Percentiles rank a stretch among this genome's conserved stretches.
phyloP scores from a whole-genome alignment of 2,113 vertebrate genomes.

The Cyprinodon tularosa region DNA sequence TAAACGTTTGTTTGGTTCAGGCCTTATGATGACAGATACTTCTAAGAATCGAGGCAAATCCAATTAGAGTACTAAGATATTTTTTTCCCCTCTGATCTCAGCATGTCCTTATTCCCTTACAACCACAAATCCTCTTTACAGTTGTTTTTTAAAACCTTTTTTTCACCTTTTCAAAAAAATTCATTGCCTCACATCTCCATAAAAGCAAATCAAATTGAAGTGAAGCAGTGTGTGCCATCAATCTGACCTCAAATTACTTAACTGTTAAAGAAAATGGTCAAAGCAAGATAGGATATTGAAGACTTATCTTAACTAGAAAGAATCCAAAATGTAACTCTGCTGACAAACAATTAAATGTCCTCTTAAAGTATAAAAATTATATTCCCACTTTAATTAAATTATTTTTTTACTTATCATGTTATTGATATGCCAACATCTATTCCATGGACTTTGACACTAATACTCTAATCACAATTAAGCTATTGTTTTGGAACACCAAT shows the following conservation, averaged over 20 bases:
- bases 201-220: not conserved
- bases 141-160: not conserved
- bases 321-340: not conserved
- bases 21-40: slow-evolving; percentile 53
- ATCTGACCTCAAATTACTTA: not conserved
- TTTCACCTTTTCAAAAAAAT: not conserved
- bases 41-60: slow-evolving; percentile 64
- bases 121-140: not conserved
- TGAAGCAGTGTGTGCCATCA: not conserved
- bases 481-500: not conserved
- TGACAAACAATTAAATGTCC: not conserved
- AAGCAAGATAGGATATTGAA: not conserved
- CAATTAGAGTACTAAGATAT: slow-evolving; percentile 62
- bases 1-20: slow-evolving; percentile 52
- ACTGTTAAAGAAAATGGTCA: no score
- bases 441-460: not conserved
- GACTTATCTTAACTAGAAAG: not conserved
- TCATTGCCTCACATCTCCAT: not conserved
- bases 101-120: slow-evolving; percentile 51
- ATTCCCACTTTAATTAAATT: not conserved
- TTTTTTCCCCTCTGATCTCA: slow-evolving; percentile 45
- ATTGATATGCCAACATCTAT: not conserved
- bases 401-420: not conserved
- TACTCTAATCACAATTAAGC: not conserved
- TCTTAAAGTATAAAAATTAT: not conserved